Evolutionary conservation across 2,888 invertebrate species (phyloP), one percentile per base, ranked within the genome.

Genomic region (Mesoligia furuncula): DNA sequence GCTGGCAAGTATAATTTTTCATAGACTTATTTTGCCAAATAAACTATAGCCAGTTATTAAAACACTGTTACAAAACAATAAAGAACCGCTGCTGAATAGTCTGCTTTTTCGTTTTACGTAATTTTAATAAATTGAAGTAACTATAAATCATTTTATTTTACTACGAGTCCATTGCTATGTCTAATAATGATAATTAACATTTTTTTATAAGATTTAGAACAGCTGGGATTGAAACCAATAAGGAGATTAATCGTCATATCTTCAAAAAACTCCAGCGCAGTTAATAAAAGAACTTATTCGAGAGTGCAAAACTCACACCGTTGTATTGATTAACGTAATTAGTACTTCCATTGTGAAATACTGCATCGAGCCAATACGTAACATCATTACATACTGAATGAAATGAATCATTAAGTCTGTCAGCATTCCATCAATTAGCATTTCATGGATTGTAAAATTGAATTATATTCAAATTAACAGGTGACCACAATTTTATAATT

Each of bases 391-490:
- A 81, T 88, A 90, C 91, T 90, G 92, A 92, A 91, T 91, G 92
- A 90, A 91, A 91, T 90, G 90, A 91, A 91, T 89, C 89, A 91
- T 91, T 91, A 85, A 90, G 90, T 90, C 90, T 90, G 90, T 91
- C 91, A 87, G 90, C 88, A 90, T 90, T 93, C 88, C 90, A 92
- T 93, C 91, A 93, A 93, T 93, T 93, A 93, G 89, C 89, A 89
- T 88, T 88, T 91, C 90, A 90, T 91, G 80, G 67, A 85, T 80
- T 84, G 81, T 80, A 75, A 77, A 89, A 88, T 85, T 81, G 65
- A 85, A 85, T 88, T 82, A 85, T 79, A 76, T 78, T 75, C 78
- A 80, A 76, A 80, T 88, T 82, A 85, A 87, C 75, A 82, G 62
- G 39, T 82, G 77, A 79, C 75, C 81, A 83, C 80, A 86, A 75